Conservation (phyloP, 2,888 invertebrate species). For the Eueremaeus valkanovi region DNA sequence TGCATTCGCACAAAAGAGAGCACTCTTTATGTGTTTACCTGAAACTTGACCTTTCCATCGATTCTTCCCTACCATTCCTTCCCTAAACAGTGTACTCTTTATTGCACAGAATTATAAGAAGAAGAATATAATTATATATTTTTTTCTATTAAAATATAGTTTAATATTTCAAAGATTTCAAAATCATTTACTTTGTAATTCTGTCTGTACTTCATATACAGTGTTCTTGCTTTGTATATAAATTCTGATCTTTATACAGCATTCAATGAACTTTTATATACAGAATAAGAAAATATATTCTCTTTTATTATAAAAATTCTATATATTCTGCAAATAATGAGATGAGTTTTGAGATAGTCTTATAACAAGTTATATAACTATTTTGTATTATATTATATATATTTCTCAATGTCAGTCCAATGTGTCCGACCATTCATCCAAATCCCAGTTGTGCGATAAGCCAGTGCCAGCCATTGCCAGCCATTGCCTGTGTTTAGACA, state of each 20-base stretch:
- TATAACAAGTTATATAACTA: background rate
- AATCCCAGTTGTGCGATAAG: constrained; percentile 22
- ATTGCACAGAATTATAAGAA: too few relatives aligned
- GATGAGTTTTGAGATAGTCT: background rate
- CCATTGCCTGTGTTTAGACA: background rate
- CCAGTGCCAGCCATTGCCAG: background rate
- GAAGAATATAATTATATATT: too few relatives aligned
- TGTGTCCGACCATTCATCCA: constrained; percentile 31
- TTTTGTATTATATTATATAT: constrained; percentile 5
- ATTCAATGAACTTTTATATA: background rate
- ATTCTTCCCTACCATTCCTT: background rate
- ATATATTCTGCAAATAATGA: background rate
- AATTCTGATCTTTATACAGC: too few relatives aligned
- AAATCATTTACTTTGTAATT: too few relatives aligned
- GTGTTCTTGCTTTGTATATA: too few relatives aligned
- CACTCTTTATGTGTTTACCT: constrained; percentile 24
- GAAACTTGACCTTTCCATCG: constrained; percentile 34
- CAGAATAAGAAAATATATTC: too few relatives aligned
- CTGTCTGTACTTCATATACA: too few relatives aligned
- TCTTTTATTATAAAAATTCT: background rate
- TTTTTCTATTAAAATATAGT: too few relatives aligned
- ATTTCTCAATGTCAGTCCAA: constrained; percentile 24
- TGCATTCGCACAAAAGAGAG: constrained; percentile 11
- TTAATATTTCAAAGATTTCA: too few relatives aligned
- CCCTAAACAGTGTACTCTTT: too few relatives aligned